Base-by-base conservation (phyloP, 1,140 invertebrate genomes). In the Bombus affinis region DNA sequence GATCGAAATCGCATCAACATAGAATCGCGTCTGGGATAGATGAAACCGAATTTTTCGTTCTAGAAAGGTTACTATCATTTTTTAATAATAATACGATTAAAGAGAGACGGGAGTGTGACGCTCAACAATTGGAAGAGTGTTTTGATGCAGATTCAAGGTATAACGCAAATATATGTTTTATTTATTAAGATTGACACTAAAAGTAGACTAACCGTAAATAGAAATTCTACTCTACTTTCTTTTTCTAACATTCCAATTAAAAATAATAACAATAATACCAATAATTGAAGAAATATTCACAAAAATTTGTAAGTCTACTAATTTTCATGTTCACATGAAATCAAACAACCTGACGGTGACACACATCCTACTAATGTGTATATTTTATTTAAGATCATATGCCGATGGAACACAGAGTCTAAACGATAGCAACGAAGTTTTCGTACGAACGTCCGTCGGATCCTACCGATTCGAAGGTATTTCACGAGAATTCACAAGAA, bases 391-490 rank as follows among this genome's bases (percentile, higher is more conserved):
- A 8, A 72, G 71, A 57, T 82, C 68, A 28, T 76, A 78, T 6
- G 32, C 42, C 2, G 47, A 72, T 53, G 79, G 70, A 39, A 59
- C 87, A 10, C 83, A 92, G 93, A 89, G 71, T 57, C 84, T 95
- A 88, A 96, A 96, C 89, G 96, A 97, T 90, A 95, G 96, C 86
- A 95, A 96, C 89, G 97, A 98, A 92, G 96, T 98, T 35, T 94
- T 98, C 70, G 97, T 98, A 3, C 97, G 97, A 91, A 98, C 98
- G 18, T 97, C 97, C 0, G 97, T 97, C 0, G 98, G 98, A 15
- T 97, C 97, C 68, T 97, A 98, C 92, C 96, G 97, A 90, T 98
- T 98, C 90, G 97, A 98, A 95, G 98, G 98, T 1, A 98, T 98
- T 85, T 98, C 97, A 0, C 96, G 97, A 76, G 98, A 98, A 88